Percentiles rank a stretch among this genome's conserved stretches.
Conservation (phyloP, 2,797 vertebrate species). For the Steatocranus sp. region DNA sequence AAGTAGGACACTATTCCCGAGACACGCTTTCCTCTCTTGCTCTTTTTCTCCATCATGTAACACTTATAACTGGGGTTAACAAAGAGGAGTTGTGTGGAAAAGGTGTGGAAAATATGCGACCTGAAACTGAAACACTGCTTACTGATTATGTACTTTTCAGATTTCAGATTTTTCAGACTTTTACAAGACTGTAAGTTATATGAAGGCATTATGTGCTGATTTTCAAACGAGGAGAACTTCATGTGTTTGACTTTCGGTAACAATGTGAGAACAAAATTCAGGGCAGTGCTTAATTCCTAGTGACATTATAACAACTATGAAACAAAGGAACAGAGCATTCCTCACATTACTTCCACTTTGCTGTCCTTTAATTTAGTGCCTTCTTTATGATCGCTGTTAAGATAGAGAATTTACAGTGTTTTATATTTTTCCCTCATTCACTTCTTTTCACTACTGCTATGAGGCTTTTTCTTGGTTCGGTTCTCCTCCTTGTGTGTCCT, state of each 20-base stretch:
- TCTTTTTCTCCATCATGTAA: constrained; percentile 11
- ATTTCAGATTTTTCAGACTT: not conserved
- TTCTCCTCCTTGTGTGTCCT: not conserved
- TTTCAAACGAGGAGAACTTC: not conserved
- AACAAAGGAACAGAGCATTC: not conserved
- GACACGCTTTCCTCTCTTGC: constrained; percentile 19
- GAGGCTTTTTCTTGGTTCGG: not conserved
- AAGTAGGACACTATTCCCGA: constrained; percentile 54
- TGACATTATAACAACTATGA: not conserved
- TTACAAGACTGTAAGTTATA: not conserved
- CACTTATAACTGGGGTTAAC: not conserved
- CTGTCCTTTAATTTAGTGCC: not conserved
- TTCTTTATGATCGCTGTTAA: not conserved
- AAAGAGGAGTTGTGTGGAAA: not conserved
- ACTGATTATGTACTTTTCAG: not conserved
- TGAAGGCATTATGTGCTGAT: not conserved
- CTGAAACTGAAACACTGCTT: not conserved
- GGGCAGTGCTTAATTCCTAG: not conserved
- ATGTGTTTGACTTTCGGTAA: not conserved
- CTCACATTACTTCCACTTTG: not conserved
- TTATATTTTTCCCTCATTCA: not conserved
- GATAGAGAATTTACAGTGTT: not conserved
- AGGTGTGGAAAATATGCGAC: not conserved
- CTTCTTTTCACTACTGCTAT: not conserved
- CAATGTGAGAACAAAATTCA: not conserved